phyloP scores from a whole-genome alignment of 2,797 vertebrate species.

The Alca torda region DNA sequence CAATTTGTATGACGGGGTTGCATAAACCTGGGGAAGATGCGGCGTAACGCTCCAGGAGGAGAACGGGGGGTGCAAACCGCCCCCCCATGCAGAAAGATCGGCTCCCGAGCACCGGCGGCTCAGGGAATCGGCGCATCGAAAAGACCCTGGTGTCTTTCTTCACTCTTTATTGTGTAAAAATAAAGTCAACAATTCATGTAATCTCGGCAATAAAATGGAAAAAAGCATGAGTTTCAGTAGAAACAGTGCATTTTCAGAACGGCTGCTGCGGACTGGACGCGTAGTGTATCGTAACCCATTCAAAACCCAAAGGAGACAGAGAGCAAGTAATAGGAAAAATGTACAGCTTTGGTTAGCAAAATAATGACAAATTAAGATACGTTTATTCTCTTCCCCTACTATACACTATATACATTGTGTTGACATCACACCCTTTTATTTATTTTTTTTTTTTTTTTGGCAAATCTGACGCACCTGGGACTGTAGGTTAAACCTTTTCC shows the following conservation, averaged over 20 bases:
- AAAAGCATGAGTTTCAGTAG: conserved; percentile 77
- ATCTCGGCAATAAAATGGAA: conserved; percentile 79
- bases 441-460: conserved; percentile 43
- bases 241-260: conserved; percentile 75
- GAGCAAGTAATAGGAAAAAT: conserved; percentile 69
- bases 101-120: not conserved
- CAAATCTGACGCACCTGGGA: conserved; percentile 70
- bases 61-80: not conserved
- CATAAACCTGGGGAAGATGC: not conserved
- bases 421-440: conserved; percentile 55
- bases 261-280: conserved; percentile 58
- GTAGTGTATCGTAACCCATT: conserved; percentile 33
- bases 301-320: conserved; percentile 68
- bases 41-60: not conserved
- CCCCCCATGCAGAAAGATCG: no score
- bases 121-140: not conserved
- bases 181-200: conserved; percentile 84
- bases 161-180: conserved; percentile 88
- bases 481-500: conserved; percentile 34
- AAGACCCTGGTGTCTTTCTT: conserved; percentile 67
- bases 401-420: conserved; percentile 74
- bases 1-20: fast-evolving
- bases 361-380: conserved; percentile 68
- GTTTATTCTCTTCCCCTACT: conserved; percentile 62
- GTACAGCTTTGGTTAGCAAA: conserved; percentile 82